Evolutionary conservation across 2,888 invertebrate species (phyloP), one percentile per base, ranked within the genome.

Genomic region (Andrena hattorfiana): DNA sequence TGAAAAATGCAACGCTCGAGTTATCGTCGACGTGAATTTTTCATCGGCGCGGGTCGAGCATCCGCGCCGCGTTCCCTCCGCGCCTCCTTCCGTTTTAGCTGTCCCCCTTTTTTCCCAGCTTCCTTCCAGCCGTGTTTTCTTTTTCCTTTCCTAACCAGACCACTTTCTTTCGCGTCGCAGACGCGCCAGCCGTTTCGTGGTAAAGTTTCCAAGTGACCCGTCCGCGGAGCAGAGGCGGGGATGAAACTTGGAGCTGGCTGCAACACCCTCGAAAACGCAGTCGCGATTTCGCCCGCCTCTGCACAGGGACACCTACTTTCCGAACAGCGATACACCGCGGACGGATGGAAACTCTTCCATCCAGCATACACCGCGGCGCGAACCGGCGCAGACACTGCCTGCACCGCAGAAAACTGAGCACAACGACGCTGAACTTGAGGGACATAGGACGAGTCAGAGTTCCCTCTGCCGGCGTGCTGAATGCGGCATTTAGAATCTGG

Each of bases 1-100:
- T 93, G 93, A 93, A 94, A 93, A 93, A 94, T 94, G 92, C 93
- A 93, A 90, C 91, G 90, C 85, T 88, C 91, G 90, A 92, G 93
- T 94, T 94, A 93, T 93, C 92, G 92, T 89, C 88, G 87, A 86
- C 86, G 92, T 94, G 93, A 93, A 94, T 93, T 94, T 94, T 94
- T 94, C 93, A 94, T 93, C 91, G 91, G 79, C 81, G 80, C 83
- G 80, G 87, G 87, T 87, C 88, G 76, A 84, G 82, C 72, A 42
- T 68, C 59, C 78, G 74, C 73, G 68, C 64, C 56, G 51, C 76
- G 63, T 64, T 77, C 77, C 82, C 69, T 64, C 72, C 28, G 56
- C 77, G 28, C 63, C 54, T 10, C 13, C 66, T 49, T 71, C 28
- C 62, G 42, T 70, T 72, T 73, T 56, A 56, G 16, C 59, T 60